phyloP scores from a whole-genome alignment of 2,888 invertebrate genomes.

The Cryptus armator region DNA sequence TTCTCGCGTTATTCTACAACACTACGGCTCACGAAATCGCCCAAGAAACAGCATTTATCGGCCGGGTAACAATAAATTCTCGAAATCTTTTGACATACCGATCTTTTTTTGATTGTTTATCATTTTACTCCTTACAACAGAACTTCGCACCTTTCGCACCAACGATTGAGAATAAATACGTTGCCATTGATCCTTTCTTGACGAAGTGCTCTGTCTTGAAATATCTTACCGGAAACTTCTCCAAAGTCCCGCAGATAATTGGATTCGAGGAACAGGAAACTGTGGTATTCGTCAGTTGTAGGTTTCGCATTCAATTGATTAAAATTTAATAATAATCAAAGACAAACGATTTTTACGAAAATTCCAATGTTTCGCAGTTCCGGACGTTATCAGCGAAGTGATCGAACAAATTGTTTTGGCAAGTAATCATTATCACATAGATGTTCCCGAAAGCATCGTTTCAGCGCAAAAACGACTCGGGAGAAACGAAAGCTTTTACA shows the following conservation, averaged over 20 bases:
- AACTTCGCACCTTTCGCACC: constrained; percentile 85
- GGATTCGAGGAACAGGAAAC: constrained; percentile 86
- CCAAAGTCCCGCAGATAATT: constrained; percentile 86
- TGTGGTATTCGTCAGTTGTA: constrained; percentile 53
- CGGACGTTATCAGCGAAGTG: not conserved
- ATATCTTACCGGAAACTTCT: constrained; percentile 84
- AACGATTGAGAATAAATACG: constrained; percentile 85
- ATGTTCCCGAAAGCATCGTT: not conserved
- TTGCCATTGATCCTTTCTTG: constrained; percentile 85
- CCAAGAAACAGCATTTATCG: constrained; percentile 29
- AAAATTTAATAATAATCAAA: not conserved
- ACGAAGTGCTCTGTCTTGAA: constrained; percentile 84
- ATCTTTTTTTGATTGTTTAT: not conserved
- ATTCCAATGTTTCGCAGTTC: not conserved
- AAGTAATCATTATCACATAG: not conserved
- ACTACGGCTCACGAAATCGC: constrained; percentile 83
- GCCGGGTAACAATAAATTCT: constrained; percentile 73
- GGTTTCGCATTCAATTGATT: not conserved
- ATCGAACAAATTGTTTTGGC: not conserved
- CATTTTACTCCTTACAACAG: not conserved
- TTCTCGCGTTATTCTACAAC: constrained; percentile 83
- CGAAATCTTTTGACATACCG: constrained; percentile 83
- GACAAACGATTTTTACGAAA: not conserved
- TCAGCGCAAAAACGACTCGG: not conserved
- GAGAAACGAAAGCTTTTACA: not conserved